A percentile compares a stretch with the other conserved stretches of the same genome.
phyloP scores from a whole-genome alignment of 2,797 vertebrate species.

The Pseudomugil gertrudae region DNA sequence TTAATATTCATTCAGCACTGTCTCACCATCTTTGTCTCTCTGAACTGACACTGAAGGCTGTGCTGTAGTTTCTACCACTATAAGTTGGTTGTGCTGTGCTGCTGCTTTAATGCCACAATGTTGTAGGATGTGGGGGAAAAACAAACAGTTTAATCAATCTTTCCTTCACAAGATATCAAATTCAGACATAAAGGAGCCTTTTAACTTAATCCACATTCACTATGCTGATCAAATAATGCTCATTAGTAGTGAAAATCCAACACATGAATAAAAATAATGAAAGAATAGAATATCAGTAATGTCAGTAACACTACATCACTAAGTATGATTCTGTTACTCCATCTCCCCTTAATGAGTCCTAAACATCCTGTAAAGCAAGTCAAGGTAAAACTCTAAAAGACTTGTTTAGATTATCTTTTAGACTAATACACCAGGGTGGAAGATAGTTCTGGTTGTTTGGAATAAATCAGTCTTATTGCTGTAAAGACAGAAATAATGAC shows the following conservation, averaged over 20 bases:
- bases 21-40: neutral
- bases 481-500: neutral
- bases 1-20: slow-evolving; percentile 1
- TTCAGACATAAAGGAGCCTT: neutral
- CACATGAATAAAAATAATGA: too few relatives aligned
- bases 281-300: too few relatives aligned
- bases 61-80: neutral
- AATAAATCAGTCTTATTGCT: neutral
- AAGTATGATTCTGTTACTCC: neutral
- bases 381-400: neutral
- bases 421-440: too few relatives aligned
- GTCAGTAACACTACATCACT: neutral
- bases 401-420: neutral
- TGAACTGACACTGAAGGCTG: neutral
- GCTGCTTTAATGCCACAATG: neutral
- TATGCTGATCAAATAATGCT: too few relatives aligned
- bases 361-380: neutral
- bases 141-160: neutral
- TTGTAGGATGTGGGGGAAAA: neutral
- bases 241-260: too few relatives aligned
- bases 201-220: neutral
- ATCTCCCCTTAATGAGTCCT: neutral
- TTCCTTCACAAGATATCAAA: neutral
- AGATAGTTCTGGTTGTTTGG: neutral
- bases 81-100: neutral